Percentiles rank a stretch among this genome's conserved stretches.
phyloP scores from a whole-genome alignment of 2,113 vertebrate genomes.

The Clarias batrachus region DNA sequence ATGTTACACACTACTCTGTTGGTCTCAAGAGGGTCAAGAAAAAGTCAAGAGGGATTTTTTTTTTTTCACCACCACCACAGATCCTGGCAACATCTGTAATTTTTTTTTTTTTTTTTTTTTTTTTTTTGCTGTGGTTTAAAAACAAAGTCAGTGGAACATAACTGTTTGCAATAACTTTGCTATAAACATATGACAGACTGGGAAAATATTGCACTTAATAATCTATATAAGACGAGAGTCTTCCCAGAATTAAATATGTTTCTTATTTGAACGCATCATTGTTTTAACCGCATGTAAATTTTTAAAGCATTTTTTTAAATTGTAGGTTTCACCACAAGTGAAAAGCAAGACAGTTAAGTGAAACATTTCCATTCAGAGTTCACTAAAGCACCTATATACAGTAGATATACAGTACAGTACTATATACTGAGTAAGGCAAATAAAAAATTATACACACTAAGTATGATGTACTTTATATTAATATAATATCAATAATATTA shows the following conservation, averaged over 20 bases:
- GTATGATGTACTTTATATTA: too few relatives aligned
- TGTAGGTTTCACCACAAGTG: not conserved
- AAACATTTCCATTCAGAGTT: not conserved
- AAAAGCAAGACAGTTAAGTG: not conserved
- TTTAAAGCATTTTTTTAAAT: not conserved
- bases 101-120: too few relatives aligned
- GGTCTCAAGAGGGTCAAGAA: conserved; percentile 34
- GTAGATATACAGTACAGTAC: too few relatives aligned
- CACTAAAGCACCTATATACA: not conserved
- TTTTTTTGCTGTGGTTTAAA: not conserved
- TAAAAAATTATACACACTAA: too few relatives aligned
- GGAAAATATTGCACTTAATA: not conserved
- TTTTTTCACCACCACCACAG: not conserved
- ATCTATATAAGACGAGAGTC: not conserved
- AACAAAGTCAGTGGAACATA: not conserved
- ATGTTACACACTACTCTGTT: conserved; percentile 12
- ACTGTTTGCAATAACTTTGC: not conserved
- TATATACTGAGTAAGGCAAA: too few relatives aligned
- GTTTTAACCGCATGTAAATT: not conserved
- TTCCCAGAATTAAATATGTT: not conserved
- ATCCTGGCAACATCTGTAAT: not conserved
- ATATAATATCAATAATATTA: too few relatives aligned
- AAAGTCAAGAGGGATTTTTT: conserved; percentile 17
- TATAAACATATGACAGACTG: not conserved
- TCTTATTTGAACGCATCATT: not conserved